Conservation (phyloP, 2,797 vertebrate species). For the Neomorphus geoffroyi region DNA sequence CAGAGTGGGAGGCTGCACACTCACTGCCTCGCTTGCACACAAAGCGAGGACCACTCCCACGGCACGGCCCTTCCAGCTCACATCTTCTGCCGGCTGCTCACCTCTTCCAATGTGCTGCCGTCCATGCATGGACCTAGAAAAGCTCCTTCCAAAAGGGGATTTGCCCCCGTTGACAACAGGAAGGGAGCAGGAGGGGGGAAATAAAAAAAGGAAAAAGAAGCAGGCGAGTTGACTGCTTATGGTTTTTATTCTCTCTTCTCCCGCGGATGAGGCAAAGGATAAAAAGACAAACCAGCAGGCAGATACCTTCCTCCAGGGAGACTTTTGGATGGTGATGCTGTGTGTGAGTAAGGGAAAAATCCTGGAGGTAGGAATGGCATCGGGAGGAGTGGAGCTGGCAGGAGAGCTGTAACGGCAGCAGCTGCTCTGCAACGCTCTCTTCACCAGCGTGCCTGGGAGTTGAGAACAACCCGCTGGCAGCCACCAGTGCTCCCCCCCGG, state of each 20-base stretch:
- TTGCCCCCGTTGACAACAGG: background rate
- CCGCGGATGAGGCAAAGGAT: conserved; percentile 77
- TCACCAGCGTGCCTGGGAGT: background rate
- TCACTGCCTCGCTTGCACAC: conserved; percentile 53
- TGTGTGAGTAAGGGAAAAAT: conserved; percentile 48
- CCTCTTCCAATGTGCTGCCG: background rate
- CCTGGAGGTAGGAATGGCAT: conserved; percentile 45
- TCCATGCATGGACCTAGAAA: conserved; percentile 15
- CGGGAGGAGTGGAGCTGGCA: conserved; percentile 44
- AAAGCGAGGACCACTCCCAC: conserved; percentile 76
- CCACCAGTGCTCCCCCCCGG: background rate
- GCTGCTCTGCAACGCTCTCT: conserved; percentile 10
- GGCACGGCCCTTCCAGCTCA: conserved; percentile 49
- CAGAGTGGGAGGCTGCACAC: conserved; percentile 57
- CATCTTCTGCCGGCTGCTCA: conserved; percentile 43
- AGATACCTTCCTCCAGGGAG: conserved; percentile 80
- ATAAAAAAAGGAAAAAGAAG: background rate
- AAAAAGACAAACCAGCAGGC: conserved; percentile 74
- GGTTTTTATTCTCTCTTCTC: conserved; percentile 33
- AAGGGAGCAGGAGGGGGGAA: background rate
- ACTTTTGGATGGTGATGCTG: conserved; percentile 56
- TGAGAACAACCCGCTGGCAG: background rate
- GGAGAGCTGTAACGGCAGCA: conserved; percentile 30
- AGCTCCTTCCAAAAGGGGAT: background rate
- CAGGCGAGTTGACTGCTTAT: conserved; percentile 42